Conservation (phyloP, 23 tunicate genomes). For the Clavelina lepadiformis region DNA sequence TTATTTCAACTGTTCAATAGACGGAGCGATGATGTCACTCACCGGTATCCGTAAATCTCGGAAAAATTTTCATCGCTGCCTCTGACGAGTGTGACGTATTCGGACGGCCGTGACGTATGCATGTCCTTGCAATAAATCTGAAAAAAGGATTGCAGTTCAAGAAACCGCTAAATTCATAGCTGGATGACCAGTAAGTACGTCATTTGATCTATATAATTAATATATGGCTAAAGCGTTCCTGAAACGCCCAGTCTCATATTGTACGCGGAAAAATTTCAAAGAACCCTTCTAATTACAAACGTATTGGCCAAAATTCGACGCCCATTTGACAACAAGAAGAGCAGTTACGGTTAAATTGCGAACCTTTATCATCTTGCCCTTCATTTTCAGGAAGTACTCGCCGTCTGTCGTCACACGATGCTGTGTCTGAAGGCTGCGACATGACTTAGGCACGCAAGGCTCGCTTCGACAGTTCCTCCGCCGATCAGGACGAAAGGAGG, state of each 20-base stretch:
- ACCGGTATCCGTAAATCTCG: constrained; percentile 70
- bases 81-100: constrained; percentile 56
- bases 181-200: no score
- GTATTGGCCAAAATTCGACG: no score
- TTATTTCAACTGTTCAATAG: no score
- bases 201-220: no score
- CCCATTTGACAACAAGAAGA: no score
- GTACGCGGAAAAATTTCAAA: no score
- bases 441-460: constrained; percentile 74
- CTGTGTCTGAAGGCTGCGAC: constrained; percentile 49
- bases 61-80: constrained; percentile 79
- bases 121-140: constrained; percentile 88
- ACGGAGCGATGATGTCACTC: no score
- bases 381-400: constrained; percentile 56
- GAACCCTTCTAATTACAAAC: no score
- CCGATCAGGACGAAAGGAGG: constrained; percentile 55
- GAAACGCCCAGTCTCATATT: no score
- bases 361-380: constrained; percentile 49
- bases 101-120: constrained; percentile 58
- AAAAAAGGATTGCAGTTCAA: constrained; percentile 8
- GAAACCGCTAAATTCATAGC: no score
- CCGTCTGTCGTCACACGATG: constrained; percentile 39
- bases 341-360: no score
- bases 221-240: no score
- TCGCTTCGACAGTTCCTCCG: constrained; percentile 21